Evolutionary conservation across 2,113 vertebrate genomes (phyloP).

Genomic region (Shinisaurus crocodilurus): DNA sequence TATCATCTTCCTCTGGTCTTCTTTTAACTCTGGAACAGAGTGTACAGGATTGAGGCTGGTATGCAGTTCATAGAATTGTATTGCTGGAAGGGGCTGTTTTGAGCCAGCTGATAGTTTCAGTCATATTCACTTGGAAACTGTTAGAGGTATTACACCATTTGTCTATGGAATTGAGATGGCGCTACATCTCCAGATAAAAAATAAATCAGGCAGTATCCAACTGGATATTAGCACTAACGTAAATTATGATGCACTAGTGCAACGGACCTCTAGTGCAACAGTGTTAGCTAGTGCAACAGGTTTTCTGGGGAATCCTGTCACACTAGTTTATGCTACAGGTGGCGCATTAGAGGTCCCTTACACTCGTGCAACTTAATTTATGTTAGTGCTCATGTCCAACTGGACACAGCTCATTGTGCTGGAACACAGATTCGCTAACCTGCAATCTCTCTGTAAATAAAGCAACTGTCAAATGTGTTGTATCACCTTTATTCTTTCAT

Average conservation of each 20-base stretch:
- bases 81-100: too few relatives aligned
- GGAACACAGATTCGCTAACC: constrained; percentile 22
- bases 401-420: background rate
- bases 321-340: too few relatives aligned
- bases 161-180: background rate
- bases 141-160: background rate
- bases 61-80: too few relatives aligned
- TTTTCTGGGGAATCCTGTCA: too few relatives aligned
- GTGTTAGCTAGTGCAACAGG: too few relatives aligned
- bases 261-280: too few relatives aligned
- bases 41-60: background rate
- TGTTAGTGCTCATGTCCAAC: too few relatives aligned
- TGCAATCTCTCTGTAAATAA: constrained; percentile 24
- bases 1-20: background rate
- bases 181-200: background rate
- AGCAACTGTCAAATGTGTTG: constrained; percentile 24
- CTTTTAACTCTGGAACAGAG: background rate
- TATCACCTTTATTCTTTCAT: constrained; percentile 87
- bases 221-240: too few relatives aligned
- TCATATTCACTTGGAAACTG: background rate
- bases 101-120: background rate
- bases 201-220: background rate
- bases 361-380: too few relatives aligned
- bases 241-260: too few relatives aligned
- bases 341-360: too few relatives aligned